Conservation (phyloP, 1,140 invertebrate genomes). For the Aphelinus atriplicis region DNA sequence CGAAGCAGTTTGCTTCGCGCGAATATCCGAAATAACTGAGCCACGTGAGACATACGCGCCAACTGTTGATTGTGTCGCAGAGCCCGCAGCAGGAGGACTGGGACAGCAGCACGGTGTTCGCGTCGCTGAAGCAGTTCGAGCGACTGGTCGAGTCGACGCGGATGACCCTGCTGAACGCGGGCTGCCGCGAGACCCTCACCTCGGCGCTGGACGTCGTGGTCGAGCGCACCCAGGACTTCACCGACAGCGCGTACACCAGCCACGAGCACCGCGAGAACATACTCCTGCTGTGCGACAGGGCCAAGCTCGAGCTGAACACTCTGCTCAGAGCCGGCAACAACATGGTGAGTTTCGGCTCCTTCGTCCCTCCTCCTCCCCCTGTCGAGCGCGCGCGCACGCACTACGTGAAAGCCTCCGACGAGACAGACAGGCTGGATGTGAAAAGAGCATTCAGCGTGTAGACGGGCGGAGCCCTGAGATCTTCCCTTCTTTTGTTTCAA, state of each 20-base stretch:
- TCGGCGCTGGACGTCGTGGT: slow-evolving; percentile 88
- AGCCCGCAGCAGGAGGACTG: slow-evolving; percentile 69
- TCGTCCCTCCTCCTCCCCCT: not conserved
- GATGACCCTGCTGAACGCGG: slow-evolving; percentile 70
- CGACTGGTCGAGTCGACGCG: slow-evolving; percentile 86
- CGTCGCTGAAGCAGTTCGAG: slow-evolving; percentile 83
- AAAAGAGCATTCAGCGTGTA: no score
- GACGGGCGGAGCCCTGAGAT: no score
- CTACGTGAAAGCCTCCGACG: no score
- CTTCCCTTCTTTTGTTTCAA: no score
- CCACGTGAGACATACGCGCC: no score
- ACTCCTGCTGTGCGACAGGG: slow-evolving; percentile 87
- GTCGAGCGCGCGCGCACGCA: no score
- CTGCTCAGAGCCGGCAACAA: slow-evolving; percentile 85
- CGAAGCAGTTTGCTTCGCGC: no score
- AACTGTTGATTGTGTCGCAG: slow-evolving; percentile 39
- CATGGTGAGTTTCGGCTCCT: slow-evolving; percentile 69
- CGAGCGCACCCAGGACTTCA: slow-evolving; percentile 98
- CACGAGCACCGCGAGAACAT: slow-evolving; percentile 97
- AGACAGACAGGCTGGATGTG: no score
- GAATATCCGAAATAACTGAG: no score
- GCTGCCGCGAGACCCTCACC: slow-evolving; percentile 79
- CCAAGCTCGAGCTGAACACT: slow-evolving; percentile 86
- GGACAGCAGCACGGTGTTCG: slow-evolving; percentile 80
- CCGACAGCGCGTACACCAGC: slow-evolving; percentile 97